These are phyloP conservation scores for Scaptomyza montana DNA, from an alignment of 1,140 invertebrate genomes.

Conservation along the genomic window DNA sequence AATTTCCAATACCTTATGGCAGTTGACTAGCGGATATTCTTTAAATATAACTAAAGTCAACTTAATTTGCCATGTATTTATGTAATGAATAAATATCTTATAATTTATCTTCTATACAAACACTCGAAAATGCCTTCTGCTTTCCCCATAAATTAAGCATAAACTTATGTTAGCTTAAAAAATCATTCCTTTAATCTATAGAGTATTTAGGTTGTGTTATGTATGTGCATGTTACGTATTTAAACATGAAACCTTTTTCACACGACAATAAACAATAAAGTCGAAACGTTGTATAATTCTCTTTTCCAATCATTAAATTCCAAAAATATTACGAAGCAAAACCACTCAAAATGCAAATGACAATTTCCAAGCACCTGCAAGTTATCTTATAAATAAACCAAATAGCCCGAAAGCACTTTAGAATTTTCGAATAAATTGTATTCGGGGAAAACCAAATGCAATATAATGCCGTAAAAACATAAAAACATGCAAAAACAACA, in stretches of 20 bases:
- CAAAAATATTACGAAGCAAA: slow-evolving; percentile 2
- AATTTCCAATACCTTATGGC: background rate
- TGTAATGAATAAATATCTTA: too few relatives aligned
- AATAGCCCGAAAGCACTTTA: slow-evolving; percentile 51
- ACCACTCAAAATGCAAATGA: background rate
- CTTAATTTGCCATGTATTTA: too few relatives aligned
- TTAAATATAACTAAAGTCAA: background rate
- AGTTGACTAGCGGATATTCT: slow-evolving; percentile 1
- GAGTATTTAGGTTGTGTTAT: background rate
- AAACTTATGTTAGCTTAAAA: too few relatives aligned
- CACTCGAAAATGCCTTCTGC: too few relatives aligned
- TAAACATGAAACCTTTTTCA: slow-evolving; percentile 2
- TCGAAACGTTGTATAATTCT: background rate
- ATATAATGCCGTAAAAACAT: slow-evolving; percentile 40
- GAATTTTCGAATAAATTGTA: slow-evolving; percentile 39
- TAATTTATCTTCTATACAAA: too few relatives aligned
- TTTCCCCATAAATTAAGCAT: too few relatives aligned
- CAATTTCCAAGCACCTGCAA: slow-evolving; percentile 18
- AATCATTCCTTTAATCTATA: background rate
- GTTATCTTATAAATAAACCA: slow-evolving; percentile 52
- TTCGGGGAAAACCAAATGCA: slow-evolving; percentile 37
- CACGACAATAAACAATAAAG: slow-evolving; percentile 14
- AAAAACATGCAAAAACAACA: slow-evolving; percentile 34
- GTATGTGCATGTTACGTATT: background rate
- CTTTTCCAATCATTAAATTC: slow-evolving; percentile 6